These are phyloP conservation scores for Grallaria varia DNA, from an alignment of 2,113 vertebrate genomes.

Conservation along the genomic window DNA sequence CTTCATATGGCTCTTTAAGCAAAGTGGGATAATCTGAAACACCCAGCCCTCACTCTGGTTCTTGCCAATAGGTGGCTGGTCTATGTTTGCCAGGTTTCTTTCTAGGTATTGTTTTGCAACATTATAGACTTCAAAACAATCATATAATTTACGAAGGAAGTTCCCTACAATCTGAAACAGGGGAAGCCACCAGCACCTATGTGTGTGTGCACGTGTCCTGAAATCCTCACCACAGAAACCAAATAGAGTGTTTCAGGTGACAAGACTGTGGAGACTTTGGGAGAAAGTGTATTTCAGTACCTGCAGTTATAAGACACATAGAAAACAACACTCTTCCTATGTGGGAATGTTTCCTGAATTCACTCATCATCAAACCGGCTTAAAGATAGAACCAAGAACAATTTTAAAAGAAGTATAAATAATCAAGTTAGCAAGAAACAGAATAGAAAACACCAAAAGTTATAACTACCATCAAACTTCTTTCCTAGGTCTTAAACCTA, in stretches of 20 bases:
- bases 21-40: neutral
- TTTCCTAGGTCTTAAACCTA: neutral
- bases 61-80: neutral
- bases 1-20: too few species aligned
- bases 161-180: neutral
- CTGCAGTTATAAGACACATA: neutral
- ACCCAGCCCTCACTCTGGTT: neutral
- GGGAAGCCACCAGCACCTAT: neutral
- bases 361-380: neutral
- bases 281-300: accelerated
- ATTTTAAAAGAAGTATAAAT: neutral
- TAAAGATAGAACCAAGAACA: neutral
- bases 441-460: neutral
- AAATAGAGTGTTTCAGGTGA: accelerated
- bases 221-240: neutral
- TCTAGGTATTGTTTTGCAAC: neutral
- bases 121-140: neutral
- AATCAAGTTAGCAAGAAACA: neutral
- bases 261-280: neutral
- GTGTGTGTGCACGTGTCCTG: neutral
- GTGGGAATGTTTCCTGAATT: neutral
- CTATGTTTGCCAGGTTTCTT: neutral
- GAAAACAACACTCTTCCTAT: neutral
- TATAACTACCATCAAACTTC: neutral
- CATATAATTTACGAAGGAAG: neutral